Evolutionary conservation across 2,797 vertebrate genomes (phyloP).

Genomic region (Gadopsis bispinosus): DNA sequence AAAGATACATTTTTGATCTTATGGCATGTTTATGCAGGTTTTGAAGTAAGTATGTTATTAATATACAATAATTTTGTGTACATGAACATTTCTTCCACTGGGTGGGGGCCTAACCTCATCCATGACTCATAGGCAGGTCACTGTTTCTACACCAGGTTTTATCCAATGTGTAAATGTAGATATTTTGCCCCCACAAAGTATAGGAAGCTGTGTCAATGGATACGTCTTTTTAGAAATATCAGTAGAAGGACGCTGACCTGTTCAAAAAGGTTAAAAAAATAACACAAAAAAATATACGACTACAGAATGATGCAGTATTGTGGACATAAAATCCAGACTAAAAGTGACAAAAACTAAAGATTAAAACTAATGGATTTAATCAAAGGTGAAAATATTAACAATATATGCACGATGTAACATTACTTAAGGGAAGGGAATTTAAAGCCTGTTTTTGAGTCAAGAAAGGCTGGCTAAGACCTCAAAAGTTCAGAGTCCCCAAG

Average conservation of each 20-base stretch:
- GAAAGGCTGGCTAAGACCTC: constrained; percentile 11
- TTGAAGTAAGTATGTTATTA: no score
- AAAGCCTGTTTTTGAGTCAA: constrained; percentile 28
- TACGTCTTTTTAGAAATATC: background rate
- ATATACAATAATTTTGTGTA: constrained; percentile 3
- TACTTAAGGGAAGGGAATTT: background rate
- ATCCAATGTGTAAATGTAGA: background rate
- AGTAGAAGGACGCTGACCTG: background rate
- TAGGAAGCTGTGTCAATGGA: background rate
- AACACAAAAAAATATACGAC: background rate
- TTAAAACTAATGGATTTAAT: background rate
- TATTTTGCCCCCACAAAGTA: background rate
- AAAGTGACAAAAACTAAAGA: background rate
- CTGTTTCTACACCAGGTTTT: background rate
- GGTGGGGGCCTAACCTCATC: constrained; percentile 53
- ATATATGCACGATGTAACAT: background rate
- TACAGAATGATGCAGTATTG: background rate
- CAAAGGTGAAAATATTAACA: background rate
- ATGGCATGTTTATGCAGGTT: background rate
- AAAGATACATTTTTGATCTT: background rate
- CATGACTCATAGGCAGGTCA: background rate
- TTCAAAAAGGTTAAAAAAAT: rapidly evolving
- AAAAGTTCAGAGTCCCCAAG: constrained; percentile 47
- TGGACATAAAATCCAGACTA: background rate
- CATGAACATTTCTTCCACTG: constrained; percentile 57